Conservation (phyloP, 64 coral and sea anemone genomes). For the Actinia tenebrosa region DNA sequence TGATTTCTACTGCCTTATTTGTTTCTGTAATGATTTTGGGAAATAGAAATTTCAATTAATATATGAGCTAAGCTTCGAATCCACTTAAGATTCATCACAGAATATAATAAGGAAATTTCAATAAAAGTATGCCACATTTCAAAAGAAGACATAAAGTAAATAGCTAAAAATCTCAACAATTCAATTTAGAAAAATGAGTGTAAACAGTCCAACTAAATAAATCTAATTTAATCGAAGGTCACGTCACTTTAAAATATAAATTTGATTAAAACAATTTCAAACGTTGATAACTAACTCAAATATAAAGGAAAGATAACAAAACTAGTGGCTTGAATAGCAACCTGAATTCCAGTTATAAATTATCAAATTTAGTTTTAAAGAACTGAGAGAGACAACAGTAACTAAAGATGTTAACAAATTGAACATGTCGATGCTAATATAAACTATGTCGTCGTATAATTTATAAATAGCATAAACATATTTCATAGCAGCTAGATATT, state of each 20-base stretch:
- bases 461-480: too few species aligned
- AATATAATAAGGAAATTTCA: background rate
- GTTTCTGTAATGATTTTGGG: constrained; percentile 12
- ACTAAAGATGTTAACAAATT: background rate
- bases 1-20: constrained; percentile 57
- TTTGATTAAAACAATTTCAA: too few species aligned
- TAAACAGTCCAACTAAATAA: background rate
- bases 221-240: background rate
- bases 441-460: background rate
- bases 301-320: too few species aligned
- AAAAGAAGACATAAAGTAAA: background rate
- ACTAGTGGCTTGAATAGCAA: too few species aligned
- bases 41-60: background rate
- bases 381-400: background rate
- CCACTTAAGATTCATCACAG: background rate
- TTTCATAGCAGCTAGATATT: background rate
- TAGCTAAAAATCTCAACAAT: background rate
- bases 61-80: background rate
- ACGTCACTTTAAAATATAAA: too few species aligned
- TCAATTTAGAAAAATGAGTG: background rate
- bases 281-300: too few species aligned
- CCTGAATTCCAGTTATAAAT: background rate
- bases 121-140: background rate
- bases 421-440: background rate
- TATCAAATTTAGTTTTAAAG: background rate